Percentiles rank a stretch among this genome's conserved stretches.
Conservation (phyloP, 2,797 vertebrate species). For the Dromococcyx pavoninus region DNA sequence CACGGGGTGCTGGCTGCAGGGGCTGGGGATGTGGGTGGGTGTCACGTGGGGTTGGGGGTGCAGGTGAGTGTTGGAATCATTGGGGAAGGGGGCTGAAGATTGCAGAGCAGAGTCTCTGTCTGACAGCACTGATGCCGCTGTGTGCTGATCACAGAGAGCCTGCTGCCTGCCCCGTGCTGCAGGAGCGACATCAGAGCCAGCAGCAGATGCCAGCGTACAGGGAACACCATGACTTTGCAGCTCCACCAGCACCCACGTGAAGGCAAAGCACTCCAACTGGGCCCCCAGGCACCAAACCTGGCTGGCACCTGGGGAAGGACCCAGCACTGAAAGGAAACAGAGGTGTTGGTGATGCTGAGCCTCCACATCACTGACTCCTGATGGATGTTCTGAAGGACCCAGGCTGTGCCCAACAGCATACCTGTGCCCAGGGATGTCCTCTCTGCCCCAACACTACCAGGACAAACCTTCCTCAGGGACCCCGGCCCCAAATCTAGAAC, state of each 20-base stretch:
- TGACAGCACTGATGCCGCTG: neutral
- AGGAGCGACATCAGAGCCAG: neutral
- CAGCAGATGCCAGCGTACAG: accelerated
- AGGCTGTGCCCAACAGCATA: neutral
- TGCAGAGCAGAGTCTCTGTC: neutral
- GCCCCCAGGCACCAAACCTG: neutral
- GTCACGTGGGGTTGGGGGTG: neutral
- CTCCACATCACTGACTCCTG: accelerated
- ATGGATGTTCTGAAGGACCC: neutral
- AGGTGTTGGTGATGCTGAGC: neutral
- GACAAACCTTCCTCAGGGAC: neutral
- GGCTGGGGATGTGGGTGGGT: accelerated
- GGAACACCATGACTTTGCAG: accelerated
- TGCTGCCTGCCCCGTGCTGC: neutral
- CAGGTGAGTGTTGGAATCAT: neutral
- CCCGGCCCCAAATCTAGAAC: accelerated
- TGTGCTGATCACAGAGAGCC: neutral
- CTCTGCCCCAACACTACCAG: too few species aligned
- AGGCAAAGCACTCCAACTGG: neutral
- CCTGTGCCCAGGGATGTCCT: neutral
- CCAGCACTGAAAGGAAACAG: neutral
- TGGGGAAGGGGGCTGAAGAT: neutral
- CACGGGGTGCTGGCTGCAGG: neutral
- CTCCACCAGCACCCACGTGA: accelerated
- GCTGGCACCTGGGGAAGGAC: accelerated